phyloP scores from a whole-genome alignment of 2,888 invertebrate genomes.

The Gryllus longicercus region DNA sequence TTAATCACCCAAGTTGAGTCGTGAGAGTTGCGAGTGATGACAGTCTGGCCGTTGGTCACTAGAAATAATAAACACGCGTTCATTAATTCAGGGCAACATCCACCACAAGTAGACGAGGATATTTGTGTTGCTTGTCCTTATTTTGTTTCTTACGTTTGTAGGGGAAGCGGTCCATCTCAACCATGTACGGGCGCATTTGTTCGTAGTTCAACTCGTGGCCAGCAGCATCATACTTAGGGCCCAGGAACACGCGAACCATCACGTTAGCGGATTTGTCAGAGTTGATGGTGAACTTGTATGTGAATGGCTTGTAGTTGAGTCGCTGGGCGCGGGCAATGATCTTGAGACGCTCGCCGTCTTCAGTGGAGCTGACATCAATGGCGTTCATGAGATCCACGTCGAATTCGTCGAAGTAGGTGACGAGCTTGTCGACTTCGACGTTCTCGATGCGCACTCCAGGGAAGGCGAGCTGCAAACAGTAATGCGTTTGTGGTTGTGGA shows the following conservation, averaged over 20 bases:
- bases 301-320: conserved; percentile 41
- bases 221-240: conserved; percentile 40
- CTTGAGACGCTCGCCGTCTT: conserved; percentile 40
- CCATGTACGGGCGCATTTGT: conserved; percentile 37
- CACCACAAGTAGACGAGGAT: no score
- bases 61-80: conserved; percentile 20
- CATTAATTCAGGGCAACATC: no score
- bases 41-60: conserved; percentile 62
- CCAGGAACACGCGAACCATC: conserved; percentile 40
- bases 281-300: conserved; percentile 37
- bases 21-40: conserved; percentile 62
- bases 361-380: conserved; percentile 28
- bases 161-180: conserved; percentile 40
- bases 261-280: conserved; percentile 37
- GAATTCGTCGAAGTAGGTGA: conserved; percentile 40
- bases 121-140: background rate
- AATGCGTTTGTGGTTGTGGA: background rate
- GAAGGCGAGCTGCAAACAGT: conserved; percentile 30
- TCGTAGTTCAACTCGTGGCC: conserved; percentile 38
- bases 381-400: conserved; percentile 39
- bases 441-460: conserved; percentile 36
- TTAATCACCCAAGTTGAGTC: conserved; percentile 62
- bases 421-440: conserved; percentile 38
- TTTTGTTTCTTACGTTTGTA: conserved; percentile 21
- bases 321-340: conserved; percentile 40